A percentile compares a stretch with the other conserved stretches of the same genome.
Evolutionary conservation across 1,140 invertebrate genomes (phyloP).

Genomic region (Daktulosphaira vitifoliae): DNA sequence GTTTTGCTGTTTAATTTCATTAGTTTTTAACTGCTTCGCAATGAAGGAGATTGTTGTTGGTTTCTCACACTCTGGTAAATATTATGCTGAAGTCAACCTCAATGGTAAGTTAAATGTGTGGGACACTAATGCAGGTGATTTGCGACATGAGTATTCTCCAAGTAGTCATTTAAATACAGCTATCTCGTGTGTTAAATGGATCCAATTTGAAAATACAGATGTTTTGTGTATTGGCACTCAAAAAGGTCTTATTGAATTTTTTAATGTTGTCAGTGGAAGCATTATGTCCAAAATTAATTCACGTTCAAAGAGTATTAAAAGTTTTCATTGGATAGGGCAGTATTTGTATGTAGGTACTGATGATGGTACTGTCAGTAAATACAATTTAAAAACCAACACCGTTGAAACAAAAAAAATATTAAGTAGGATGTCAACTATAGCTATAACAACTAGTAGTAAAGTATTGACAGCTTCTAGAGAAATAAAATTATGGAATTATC

Average conservation of each 20-base stretch:
- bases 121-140: conserved; percentile 14
- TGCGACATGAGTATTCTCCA: conserved; percentile 11
- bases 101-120: conserved; percentile 25
- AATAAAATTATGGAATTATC: conserved; percentile 23
- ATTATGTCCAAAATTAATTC: conserved; percentile 4
- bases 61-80: conserved; percentile 17
- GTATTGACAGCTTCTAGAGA: conserved; percentile 8
- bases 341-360: conserved; percentile 2
- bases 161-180: conserved; percentile 2
- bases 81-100: conserved; percentile 17
- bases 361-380: conserved; percentile 2
- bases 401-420: not conserved
- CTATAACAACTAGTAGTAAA: not conserved
- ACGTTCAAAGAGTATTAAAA: not conserved
- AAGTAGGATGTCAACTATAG: conserved; percentile 2
- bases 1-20: no score
- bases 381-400: not conserved
- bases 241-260: conserved; percentile 16
- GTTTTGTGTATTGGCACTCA: conserved; percentile 11
- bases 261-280: conserved; percentile 19
- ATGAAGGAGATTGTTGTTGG: conserved; percentile 9
- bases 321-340: not conserved
- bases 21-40: not conserved
- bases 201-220: conserved; percentile 5
- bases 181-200: conserved; percentile 11